Evolutionary conservation across 2,888 invertebrate species (phyloP).

Genomic region (Seira ritae): DNA sequence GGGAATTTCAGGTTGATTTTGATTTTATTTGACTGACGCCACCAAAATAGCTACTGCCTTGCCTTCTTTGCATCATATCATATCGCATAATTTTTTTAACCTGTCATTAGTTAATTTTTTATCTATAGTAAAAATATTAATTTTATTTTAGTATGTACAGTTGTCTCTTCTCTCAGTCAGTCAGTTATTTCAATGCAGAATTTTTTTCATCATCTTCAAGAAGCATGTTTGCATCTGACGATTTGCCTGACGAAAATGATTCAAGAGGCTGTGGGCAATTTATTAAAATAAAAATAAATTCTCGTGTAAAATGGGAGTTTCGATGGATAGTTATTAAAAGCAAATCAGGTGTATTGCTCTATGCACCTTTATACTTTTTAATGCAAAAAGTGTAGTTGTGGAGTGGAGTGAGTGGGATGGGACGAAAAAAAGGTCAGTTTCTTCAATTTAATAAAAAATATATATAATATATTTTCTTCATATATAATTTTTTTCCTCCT

Average conservation of each 20-base stretch:
- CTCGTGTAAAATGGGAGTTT: not conserved
- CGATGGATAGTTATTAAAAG: conserved; percentile 32
- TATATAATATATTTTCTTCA: too few relatives aligned
- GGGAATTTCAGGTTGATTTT: not conserved
- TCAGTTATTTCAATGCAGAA: not conserved
- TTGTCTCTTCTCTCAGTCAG: not conserved
- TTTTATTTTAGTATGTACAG: not conserved
- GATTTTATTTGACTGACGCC: conserved; percentile 4
- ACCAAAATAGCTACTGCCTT: not conserved
- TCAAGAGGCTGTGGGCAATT: conserved; percentile 35
- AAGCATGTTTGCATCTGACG: not conserved
- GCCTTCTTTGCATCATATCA: not conserved
- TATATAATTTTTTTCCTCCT: not conserved
- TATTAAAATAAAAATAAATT: conserved; percentile 21
- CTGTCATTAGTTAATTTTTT: conserved; percentile 13
- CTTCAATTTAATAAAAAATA: not conserved
- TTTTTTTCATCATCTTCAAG: not conserved
- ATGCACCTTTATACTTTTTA: too few relatives aligned
- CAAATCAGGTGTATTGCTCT: conserved; percentile 6
- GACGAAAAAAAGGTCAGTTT: not conserved
- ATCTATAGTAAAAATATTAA: not conserved
- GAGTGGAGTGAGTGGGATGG: not conserved
- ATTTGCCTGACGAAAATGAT: too few relatives aligned
- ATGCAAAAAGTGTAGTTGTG: not conserved
- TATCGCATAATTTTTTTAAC: conserved; percentile 8